Percentiles rank a stretch among this genome's conserved stretches.
Evolutionary conservation across 2,113 vertebrate genomes (phyloP).

Genomic region (Lepus americanus): DNA sequence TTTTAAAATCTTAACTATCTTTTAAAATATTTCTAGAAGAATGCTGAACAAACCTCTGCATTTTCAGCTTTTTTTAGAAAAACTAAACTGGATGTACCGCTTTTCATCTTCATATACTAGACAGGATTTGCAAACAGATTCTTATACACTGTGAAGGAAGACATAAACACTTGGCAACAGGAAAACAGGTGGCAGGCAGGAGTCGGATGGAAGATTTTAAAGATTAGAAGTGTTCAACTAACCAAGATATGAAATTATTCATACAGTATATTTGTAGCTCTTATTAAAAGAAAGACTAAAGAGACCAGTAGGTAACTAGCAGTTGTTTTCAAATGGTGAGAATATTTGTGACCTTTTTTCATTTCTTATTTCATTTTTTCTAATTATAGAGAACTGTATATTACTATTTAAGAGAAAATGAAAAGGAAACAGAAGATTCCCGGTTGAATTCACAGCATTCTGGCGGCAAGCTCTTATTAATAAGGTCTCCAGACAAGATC

Average conservation of each 20-base stretch:
- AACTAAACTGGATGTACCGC: neutral
- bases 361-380: neutral
- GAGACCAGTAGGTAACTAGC: neutral
- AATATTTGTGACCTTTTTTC: neutral
- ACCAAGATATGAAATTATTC: neutral
- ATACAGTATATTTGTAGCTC: neutral
- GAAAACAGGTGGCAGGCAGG: neutral
- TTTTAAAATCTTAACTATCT: neutral
- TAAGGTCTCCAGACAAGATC: neutral
- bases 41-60: neutral
- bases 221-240: neutral
- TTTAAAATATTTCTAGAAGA: neutral
- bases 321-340: neutral
- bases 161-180: neutral
- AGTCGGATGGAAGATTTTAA: neutral
- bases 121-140: neutral
- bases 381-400: neutral
- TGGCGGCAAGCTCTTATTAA: neutral
- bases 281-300: constrained; percentile 1
- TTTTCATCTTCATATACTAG: neutral
- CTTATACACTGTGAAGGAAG: neutral
- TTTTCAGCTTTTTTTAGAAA: neutral
- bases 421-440: neutral
- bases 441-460: neutral
- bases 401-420: neutral